These are phyloP conservation scores for Passer domesticus DNA, from an alignment of 2,113 vertebrate species.

Conservation along the genomic window DNA sequence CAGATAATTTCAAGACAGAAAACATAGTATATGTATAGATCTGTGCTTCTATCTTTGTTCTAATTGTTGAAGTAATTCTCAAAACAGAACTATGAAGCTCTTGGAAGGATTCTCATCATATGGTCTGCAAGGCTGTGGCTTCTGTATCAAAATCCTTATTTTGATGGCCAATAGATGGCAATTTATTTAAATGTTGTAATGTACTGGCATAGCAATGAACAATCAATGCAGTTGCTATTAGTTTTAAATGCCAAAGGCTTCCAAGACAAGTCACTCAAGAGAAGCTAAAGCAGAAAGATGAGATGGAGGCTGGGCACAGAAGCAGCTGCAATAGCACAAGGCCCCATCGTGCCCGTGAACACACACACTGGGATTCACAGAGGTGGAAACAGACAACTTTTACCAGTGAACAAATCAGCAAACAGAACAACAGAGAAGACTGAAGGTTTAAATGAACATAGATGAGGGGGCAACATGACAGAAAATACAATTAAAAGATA, in stretches of 20 bases:
- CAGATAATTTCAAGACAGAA: background rate
- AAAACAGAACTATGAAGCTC: background rate
- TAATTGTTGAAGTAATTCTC: background rate
- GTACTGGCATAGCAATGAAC: background rate
- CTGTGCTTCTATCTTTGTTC: background rate
- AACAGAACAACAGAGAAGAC: background rate
- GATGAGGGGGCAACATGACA: background rate
- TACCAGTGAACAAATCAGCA: background rate
- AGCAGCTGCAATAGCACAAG: background rate
- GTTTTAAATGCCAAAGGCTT: background rate
- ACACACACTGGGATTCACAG: background rate
- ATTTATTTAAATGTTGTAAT: background rate
- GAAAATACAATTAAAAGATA: background rate
- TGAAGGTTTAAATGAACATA: background rate
- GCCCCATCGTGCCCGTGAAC: background rate
- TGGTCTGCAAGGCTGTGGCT: background rate
- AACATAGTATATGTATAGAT: background rate
- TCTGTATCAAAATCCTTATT: background rate
- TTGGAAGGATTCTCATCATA: background rate
- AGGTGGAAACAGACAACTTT: background rate
- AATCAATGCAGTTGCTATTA: background rate
- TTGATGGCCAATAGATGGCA: background rate
- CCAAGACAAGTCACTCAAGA: background rate
- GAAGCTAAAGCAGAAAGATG: background rate
- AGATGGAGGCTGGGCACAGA: background rate